Evolutionary conservation across 2,797 vertebrate genomes (phyloP).

Genomic region (Cyclopterus lumpus): DNA sequence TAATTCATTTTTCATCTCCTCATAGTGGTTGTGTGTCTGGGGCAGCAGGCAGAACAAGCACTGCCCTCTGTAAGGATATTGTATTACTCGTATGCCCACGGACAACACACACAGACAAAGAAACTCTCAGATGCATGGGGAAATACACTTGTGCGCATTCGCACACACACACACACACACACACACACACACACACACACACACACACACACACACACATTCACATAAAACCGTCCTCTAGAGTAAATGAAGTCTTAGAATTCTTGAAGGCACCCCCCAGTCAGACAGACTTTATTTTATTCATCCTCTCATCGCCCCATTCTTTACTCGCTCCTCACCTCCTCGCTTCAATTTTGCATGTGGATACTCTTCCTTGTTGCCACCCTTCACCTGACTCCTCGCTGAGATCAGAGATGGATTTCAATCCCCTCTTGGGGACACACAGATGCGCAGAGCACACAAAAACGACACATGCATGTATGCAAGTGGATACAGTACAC

Average conservation of each 20-base stretch:
- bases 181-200: constrained; percentile 21
- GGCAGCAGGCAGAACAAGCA: constrained; percentile 73
- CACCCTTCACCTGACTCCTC: constrained; percentile 71
- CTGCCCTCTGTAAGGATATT: constrained; percentile 81
- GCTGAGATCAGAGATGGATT: constrained; percentile 73
- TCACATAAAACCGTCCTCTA: constrained; percentile 76
- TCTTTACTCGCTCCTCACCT: constrained; percentile 68
- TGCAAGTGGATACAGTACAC: constrained; percentile 60
- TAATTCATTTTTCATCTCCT: constrained; percentile 88
- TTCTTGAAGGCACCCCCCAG: constrained; percentile 83
- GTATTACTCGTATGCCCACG: constrained; percentile 65
- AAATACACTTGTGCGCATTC: constrained; percentile 57
- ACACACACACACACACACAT: constrained; percentile 40
- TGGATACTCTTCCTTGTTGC: constrained; percentile 68
- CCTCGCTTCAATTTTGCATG: constrained; percentile 83
- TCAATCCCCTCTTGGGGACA: constrained; percentile 67
- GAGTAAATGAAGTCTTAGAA: constrained; percentile 85
- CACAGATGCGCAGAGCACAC: constrained; percentile 23
- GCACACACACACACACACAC: constrained; percentile 10
- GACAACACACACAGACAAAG: constrained; percentile 26
- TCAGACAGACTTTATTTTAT: constrained; percentile 84
- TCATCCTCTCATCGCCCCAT: constrained; percentile 73
- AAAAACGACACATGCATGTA: constrained; percentile 52
- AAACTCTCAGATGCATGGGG: constrained; percentile 55
- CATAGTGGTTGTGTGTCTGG: constrained; percentile 75